Conservation (phyloP, 1,140 invertebrate species). For the Drosophila arawakana region DNA sequence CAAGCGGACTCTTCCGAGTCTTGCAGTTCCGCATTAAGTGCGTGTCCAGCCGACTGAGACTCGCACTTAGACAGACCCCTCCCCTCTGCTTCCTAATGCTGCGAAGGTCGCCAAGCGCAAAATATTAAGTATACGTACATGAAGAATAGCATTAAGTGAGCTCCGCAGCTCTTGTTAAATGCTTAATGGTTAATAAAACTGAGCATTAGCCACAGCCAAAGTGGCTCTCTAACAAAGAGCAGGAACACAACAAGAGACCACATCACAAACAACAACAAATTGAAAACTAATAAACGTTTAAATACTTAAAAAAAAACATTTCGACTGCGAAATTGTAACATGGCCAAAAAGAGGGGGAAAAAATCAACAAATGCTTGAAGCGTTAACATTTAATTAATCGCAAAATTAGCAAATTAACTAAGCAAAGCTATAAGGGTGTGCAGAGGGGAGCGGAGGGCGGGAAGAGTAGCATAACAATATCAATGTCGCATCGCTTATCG, state of each 20-base stretch:
- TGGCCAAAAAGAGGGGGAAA: slow-evolving; percentile 29
- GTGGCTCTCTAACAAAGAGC: slow-evolving; percentile 62
- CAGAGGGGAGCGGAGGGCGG: not conserved
- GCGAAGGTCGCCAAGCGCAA: slow-evolving; percentile 63
- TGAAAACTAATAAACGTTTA: slow-evolving; percentile 44
- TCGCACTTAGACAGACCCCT: slow-evolving; percentile 55
- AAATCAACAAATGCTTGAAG: slow-evolving; percentile 33
- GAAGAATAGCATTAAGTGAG: slow-evolving; percentile 67
- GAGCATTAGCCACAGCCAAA: slow-evolving; percentile 55
- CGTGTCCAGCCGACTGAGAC: slow-evolving; percentile 50
- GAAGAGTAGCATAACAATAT: slow-evolving; percentile 26
- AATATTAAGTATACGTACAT: slow-evolving; percentile 64
- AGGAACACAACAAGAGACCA: slow-evolving; percentile 48
- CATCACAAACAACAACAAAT: slow-evolving; percentile 42
- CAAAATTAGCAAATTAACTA: slow-evolving; percentile 32
- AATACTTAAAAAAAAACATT: slow-evolving; percentile 44
- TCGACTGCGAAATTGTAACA: slow-evolving; percentile 63
- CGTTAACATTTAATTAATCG: slow-evolving; percentile 38
- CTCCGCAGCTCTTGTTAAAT: slow-evolving; percentile 59
- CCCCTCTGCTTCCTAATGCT: not conserved
- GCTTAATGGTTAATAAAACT: slow-evolving; percentile 71
- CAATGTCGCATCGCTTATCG: slow-evolving; percentile 62
- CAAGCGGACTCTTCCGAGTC: slow-evolving; percentile 46
- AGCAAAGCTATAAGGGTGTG: not conserved
- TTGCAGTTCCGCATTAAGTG: slow-evolving; percentile 55